phyloP scores from a whole-genome alignment of 92 coral and sea anemone species.

The Palythoa grandis region DNA sequence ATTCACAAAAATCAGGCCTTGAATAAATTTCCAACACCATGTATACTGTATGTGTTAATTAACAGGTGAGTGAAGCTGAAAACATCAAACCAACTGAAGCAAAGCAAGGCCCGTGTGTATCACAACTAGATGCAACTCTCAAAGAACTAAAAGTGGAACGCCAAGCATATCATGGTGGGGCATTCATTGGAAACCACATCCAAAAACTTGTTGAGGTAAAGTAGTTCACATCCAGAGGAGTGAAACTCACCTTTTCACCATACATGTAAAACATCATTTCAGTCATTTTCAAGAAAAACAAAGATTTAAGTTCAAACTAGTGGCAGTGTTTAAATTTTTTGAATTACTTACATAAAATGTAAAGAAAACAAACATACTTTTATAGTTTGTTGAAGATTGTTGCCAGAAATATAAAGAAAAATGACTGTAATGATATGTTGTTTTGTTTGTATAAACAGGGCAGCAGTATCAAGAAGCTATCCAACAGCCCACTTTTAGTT shows the following conservation, averaged over 20 bases:
- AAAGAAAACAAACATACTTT: background rate
- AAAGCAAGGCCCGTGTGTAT: conserved; percentile 16
- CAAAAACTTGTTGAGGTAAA: conserved; percentile 4
- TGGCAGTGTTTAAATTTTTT: background rate
- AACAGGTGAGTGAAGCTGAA: conserved; percentile 17
- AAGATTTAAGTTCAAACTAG: background rate
- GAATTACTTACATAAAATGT: background rate
- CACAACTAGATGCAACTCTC: background rate
- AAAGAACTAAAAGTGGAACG: background rate
- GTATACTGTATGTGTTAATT: background rate
- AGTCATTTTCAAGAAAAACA: background rate
- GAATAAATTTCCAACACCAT: no score
- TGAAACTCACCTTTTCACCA: background rate
- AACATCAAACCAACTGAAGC: conserved; percentile 3
- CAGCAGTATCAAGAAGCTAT: background rate
- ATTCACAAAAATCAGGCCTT: background rate
- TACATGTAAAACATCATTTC: background rate
- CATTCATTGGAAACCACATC: conserved; percentile 5
- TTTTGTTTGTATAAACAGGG: conserved; percentile 1
- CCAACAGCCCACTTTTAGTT: background rate
- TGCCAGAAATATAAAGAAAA: conserved; percentile 2
- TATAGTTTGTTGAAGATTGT: background rate
- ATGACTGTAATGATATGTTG: conserved; percentile 2
- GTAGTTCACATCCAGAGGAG: background rate
- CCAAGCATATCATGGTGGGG: conserved; percentile 6